Base-by-base conservation (phyloP, 2,888 invertebrate species). In the Seira ritae region DNA sequence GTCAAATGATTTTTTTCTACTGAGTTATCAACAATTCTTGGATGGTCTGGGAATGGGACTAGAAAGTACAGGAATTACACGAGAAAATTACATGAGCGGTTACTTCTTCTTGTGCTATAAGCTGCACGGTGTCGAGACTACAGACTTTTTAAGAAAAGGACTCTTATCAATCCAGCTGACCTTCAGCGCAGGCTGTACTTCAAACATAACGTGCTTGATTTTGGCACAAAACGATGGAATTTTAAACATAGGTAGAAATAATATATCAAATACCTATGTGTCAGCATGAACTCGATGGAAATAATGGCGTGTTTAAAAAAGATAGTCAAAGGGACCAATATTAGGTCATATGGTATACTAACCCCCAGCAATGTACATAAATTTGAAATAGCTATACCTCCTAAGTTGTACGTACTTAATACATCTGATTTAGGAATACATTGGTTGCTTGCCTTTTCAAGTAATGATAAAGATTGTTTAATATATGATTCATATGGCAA, bases 261-360 rank as follows among this genome's bases (percentile, higher is more conserved):
- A n/a, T n/a, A n/a, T n/a, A n/a, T n/a, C n/a, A n/a, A 37, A 6
- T 8, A 12, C 12, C n/a, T n/a, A 19, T 6, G 37, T 37, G 10
- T 0, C 17, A 68, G 1, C 31, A 68, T 68, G 68, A 68, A 68
- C 22, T 68, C 68, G 1, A 17, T 19, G 17, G 68, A 68, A 68
- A 31, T 68, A 37, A n/a, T 68, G 3, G 17, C 37, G 1, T 31
- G 37, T 3, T 37, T 68, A 31, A 19, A 31, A 17, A 17, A n/a
- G 4, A 68, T 68, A 17, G 22, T 37, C 1, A 68, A 31, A 37
- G 10, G 3, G 17, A 31, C 6, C 31, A 2, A 15, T 17, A 37
- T 31, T 31, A 6, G 12, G 0, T 1, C 0, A 3, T n/a, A n/a
- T n/a, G n/a, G n/a, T n/a, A n/a, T n/a, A n/a, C n/a, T n/a, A n/a